These are phyloP conservation scores for Burhinus oedicnemus DNA, from an alignment of 2,113 vertebrate genomes.

Conservation along the genomic window DNA sequence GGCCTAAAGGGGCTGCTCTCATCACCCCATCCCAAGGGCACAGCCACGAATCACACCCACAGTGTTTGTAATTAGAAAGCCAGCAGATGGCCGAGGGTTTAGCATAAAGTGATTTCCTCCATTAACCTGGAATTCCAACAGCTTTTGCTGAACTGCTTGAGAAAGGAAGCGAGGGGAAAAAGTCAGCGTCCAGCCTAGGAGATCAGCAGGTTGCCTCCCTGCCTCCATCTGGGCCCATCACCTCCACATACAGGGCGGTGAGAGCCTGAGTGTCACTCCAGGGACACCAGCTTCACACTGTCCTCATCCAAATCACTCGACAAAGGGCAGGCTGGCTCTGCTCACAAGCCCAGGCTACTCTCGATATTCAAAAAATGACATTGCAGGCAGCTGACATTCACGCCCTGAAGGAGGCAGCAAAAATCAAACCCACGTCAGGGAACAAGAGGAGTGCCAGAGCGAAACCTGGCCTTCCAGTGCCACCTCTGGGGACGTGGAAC, in stretches of 20 bases:
- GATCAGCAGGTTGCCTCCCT: background rate
- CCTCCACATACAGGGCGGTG: background rate
- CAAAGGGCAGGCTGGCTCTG: background rate
- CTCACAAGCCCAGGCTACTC: background rate
- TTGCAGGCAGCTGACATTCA: background rate
- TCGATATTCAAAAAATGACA: background rate
- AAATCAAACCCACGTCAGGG: background rate
- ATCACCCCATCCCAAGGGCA: background rate
- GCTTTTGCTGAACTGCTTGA: background rate
- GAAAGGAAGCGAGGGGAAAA: background rate
- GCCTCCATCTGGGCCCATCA: background rate
- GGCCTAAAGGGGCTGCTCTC: background rate
- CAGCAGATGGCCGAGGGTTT: background rate
- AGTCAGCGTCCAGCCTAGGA: fast-evolving
- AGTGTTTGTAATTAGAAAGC: background rate
- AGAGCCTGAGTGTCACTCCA: background rate
- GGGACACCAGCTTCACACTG: background rate
- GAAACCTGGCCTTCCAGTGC: background rate
- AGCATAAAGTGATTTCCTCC: background rate
- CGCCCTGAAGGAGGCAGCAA: background rate
- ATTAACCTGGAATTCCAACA: background rate
- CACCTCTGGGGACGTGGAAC: background rate
- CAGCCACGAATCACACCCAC: background rate
- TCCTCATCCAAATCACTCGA: fast-evolving
- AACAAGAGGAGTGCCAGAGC: background rate